These are phyloP conservation scores for Paraescarpia echinospica DNA, from an alignment of 1,140 invertebrate genomes.

Conservation along the genomic window DNA sequence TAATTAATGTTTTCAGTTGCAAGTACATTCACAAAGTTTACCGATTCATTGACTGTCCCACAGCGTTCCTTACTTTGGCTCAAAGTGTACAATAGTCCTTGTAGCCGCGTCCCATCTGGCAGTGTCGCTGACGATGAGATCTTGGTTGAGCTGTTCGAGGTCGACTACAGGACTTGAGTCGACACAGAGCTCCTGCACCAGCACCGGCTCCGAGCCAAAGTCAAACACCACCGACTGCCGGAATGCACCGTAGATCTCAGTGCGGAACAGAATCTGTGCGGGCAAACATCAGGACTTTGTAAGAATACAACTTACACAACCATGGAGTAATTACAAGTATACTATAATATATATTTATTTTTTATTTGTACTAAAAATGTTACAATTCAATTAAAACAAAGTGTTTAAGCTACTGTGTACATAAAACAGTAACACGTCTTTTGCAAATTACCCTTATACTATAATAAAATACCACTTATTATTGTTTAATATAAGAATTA, in stretches of 20 bases:
- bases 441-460: too few relatives aligned
- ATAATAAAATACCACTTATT: too few relatives aligned
- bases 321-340: background rate
- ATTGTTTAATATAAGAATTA: too few relatives aligned
- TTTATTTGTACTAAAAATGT: too few relatives aligned
- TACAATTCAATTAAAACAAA: too few relatives aligned
- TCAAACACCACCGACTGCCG: conserved; percentile 79
- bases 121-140: conserved; percentile 55
- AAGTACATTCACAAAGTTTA: too few relatives aligned
- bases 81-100: conserved; percentile 68
- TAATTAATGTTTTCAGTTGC: too few relatives aligned
- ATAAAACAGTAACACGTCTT: too few relatives aligned
- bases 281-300: conserved; percentile 5
- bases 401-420: too few relatives aligned
- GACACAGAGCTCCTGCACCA: conserved; percentile 74
- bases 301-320: background rate
- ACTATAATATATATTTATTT: too few relatives aligned
- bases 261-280: conserved; percentile 67
- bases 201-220: conserved; percentile 71
- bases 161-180: conserved; percentile 75
- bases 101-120: conserved; percentile 66
- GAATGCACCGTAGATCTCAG: conserved; percentile 79
- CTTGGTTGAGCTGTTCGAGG: conserved; percentile 69
- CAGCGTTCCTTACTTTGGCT: conserved; percentile 50
- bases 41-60: background rate